Conservation (phyloP, 2,888 invertebrate genomes). For the Uropetala carovei region DNA sequence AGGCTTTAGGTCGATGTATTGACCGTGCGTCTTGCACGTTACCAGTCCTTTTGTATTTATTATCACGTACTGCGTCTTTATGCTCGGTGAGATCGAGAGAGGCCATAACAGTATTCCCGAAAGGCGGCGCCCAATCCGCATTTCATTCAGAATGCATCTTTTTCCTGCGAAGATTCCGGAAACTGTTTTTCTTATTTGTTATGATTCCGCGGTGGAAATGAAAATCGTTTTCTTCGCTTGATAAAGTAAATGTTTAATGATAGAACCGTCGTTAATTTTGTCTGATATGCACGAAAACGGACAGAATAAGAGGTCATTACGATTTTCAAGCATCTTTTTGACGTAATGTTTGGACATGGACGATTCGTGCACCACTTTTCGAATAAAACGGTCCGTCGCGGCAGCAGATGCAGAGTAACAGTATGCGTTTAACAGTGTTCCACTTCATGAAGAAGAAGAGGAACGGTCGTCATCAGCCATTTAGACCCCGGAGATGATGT, state of each 20-base stretch:
- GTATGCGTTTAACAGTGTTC: slow-evolving; percentile 19
- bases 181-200: too few species aligned
- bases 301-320: too few species aligned
- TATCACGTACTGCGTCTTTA: slow-evolving; percentile 61
- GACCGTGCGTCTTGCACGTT: slow-evolving; percentile 60
- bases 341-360: too few species aligned
- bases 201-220: neutral
- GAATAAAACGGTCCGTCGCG: neutral
- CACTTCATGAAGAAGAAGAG: slow-evolving; percentile 14
- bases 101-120: neutral
- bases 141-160: neutral
- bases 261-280: too few species aligned
- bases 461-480: slow-evolving; percentile 42
- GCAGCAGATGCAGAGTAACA: slow-evolving; percentile 29
- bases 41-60: slow-evolving; percentile 58
- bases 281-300: too few species aligned
- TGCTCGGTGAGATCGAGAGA: slow-evolving; percentile 48
- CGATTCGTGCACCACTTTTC: too few species aligned
- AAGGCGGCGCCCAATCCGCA: neutral
- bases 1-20: slow-evolving; percentile 60
- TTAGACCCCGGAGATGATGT: slow-evolving; percentile 42
- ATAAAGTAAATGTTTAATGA: too few species aligned
- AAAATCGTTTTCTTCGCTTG: too few species aligned
- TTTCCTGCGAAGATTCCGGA: too few species aligned
- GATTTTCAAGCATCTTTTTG: too few species aligned